Base-by-base conservation (phyloP, 2,797 vertebrate genomes). In the Pseudomugil tenellus region DNA sequence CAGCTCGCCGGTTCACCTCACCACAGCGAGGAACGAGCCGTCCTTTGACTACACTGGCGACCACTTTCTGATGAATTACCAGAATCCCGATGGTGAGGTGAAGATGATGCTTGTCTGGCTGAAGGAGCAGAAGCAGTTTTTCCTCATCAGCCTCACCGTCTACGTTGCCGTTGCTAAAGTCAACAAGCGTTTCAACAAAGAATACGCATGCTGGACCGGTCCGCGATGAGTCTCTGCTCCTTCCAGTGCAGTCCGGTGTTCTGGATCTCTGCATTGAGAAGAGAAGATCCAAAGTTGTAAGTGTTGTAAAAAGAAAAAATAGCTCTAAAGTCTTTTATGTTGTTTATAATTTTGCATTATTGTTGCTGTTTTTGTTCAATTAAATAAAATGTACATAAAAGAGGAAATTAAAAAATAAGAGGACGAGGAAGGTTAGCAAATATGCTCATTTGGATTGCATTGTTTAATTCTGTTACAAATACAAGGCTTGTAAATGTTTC, bases 121-220 rank as follows among this genome's bases (percentile, higher is more conserved):
- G 52, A 85, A 92, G 72, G 92, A 96, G 86, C 91, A 93, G 0
- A 77, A 85, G 17, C 94, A 96, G 57, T 95, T 94, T 77, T 90
- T 95, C 63, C 70, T 97, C 12, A 74, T 96, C 67, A 89, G 74
- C 83, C 91, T 98, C 59, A 74, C 74, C 0, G 66, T 98, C 63
- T 94, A 88, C 48, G 16, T 98, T 34, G 80, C 92, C 0, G 68
- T 92, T 0, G 28, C 56, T n/a, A 96, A 95, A 78, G 81, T 97
- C 43, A 96, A 97, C 80, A 69, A 69, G 16, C 93, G 91, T 84
- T 96, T 95, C 76, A 91, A 94, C 72, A 93, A 89, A n/a, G 67
- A 84, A 1, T 95, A 96, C 82, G 95, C 67, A 95, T 19, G 35
- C 23, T 4, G 11, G 23, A 4, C 29, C 0, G 21, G 5, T 13